A percentile compares a stretch with the other conserved stretches of the same genome.
Conservation (phyloP, 2,113 vertebrate genomes). For the Zosterops lateralis region DNA sequence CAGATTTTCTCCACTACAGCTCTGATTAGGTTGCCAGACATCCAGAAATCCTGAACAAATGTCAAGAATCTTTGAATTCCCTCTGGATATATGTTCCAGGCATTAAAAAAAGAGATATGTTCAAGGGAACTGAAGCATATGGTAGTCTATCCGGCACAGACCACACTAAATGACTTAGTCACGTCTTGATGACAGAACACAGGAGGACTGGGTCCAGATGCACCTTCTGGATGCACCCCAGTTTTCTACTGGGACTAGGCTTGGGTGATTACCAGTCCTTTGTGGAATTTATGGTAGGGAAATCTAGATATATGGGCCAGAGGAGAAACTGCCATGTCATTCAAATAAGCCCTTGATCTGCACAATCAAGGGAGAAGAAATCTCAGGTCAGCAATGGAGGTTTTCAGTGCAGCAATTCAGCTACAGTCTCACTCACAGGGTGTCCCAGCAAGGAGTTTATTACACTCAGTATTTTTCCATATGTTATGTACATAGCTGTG, state of each 20-base stretch:
- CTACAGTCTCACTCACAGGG: background rate
- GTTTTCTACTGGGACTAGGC: background rate
- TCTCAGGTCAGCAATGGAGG: background rate
- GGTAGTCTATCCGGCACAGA: conserved; percentile 24
- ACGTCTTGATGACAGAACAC: conserved; percentile 36
- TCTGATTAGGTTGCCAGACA: conserved; percentile 67
- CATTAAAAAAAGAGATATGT: background rate
- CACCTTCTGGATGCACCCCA: conserved; percentile 35
- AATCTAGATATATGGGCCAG: background rate
- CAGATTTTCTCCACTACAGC: conserved; percentile 63
- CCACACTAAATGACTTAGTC: conserved; percentile 56
- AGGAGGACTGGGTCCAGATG: conserved; percentile 38
- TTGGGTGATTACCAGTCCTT: background rate
- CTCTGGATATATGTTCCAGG: conserved; percentile 51
- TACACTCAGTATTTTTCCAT: background rate
- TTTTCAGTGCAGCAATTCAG: background rate
- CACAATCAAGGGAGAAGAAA: background rate
- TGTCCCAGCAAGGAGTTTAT: background rate
- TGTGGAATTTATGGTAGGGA: background rate
- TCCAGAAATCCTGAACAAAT: conserved; percentile 63
- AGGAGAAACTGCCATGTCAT: background rate
- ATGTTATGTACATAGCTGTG: background rate
- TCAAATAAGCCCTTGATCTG: background rate
- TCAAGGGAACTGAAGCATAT: conserved; percentile 52
- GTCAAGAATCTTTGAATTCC: conserved; percentile 59